Conservation (phyloP, 1,140 invertebrate species). For the Rhagoletis pomonella region DNA sequence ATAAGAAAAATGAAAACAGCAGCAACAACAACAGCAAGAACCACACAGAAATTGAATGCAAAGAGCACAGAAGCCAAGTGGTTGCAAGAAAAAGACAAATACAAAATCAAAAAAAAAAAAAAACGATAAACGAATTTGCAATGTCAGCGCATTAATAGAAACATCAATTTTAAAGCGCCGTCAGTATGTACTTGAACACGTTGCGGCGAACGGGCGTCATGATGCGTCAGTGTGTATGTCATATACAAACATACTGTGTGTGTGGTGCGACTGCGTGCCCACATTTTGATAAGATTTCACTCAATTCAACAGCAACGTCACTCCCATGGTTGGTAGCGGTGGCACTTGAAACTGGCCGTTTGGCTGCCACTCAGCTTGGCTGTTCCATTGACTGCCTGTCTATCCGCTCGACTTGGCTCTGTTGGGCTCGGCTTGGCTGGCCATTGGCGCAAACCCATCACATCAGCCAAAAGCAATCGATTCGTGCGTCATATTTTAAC, state of each 20-base stretch:
- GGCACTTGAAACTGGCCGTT: conserved; percentile 2
- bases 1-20: background rate
- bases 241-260: background rate
- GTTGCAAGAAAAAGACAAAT: background rate
- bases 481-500: conserved; percentile 38
- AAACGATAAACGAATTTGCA: conserved; percentile 26
- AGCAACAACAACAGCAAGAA: conserved; percentile 19
- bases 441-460: background rate
- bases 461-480: conserved; percentile 37
- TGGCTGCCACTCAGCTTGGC: background rate
- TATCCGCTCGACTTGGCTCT: background rate
- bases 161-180: conserved; percentile 37
- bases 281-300: conserved; percentile 51
- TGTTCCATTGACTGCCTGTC: background rate
- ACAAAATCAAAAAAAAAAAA: background rate
- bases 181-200: conserved; percentile 33
- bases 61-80: background rate
- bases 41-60: conserved; percentile 1
- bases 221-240: background rate
- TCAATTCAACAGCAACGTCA: conserved; percentile 38
- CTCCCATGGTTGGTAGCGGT: background rate
- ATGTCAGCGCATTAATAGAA: conserved; percentile 52
- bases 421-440: background rate
- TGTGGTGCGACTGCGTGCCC: background rate
- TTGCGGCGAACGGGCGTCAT: background rate